Evolutionary conservation across 2,888 invertebrate genomes (phyloP), one percentile per base, ranked within the genome.

Genomic region (Venusia cambrica): DNA sequence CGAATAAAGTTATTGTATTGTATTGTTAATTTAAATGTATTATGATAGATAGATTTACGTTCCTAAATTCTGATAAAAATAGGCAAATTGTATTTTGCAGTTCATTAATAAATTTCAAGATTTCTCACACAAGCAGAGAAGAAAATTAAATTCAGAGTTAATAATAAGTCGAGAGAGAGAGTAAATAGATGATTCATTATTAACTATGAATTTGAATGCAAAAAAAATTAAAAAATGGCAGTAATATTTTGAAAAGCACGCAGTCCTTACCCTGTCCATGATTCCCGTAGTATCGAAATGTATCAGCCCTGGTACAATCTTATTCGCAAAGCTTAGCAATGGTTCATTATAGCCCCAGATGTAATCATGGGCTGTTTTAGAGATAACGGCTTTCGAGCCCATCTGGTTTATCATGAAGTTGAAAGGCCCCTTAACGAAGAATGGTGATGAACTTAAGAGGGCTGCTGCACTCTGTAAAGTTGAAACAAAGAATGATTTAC

Each of bases 271-370:
- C 75, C 93, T 87, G 54, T 93, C 93, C 45, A 95, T 75, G 11
- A 94, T 80, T 5, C 95, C 95, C 54, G 94, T 92, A 46, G 88
- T 89, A 4, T 88, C 75, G 58, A 93, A 94, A 54, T 92, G 89
- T 15, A 94, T 91, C 62, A 92, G 89, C 24, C 85, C 89, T 0
- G 94, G 94, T 5, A 38, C 45, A 1, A 45, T 33, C 9, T 30
- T 50, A 6, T 61, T 57, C 1, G 25, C 27, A 0, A 61, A 1
- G 5, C 39, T 48, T 2, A 65, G 21, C 2, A 65, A 16, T 0
- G 62, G 61, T 4, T 64, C 51, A 1, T 48, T 25, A 11, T 57
- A 58, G 1, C 62, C 63, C 61, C 61, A 62, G 24, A 63, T 15
- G 33, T 48, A 62, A 1, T 46, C 51, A 1, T 61, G 38, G 0